These are phyloP conservation scores for Myodes glareolus DNA, from an alignment of 2,113 vertebrate species.

Conservation along the genomic window DNA sequence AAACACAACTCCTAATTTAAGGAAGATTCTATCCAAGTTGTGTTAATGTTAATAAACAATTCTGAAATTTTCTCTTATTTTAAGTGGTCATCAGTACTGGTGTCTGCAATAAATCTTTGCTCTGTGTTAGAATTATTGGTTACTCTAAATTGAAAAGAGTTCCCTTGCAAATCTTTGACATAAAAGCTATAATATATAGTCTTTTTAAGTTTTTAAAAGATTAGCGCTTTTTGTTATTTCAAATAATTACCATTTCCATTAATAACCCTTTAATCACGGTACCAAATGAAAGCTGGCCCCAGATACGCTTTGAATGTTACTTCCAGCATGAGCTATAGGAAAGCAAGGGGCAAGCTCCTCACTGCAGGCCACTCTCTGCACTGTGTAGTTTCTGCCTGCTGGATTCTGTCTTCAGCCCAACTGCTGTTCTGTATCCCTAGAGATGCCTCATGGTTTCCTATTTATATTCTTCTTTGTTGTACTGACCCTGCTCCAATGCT, in stretches of 20 bases:
- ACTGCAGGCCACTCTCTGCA: too few species aligned
- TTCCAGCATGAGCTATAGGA: slow-evolving; percentile 16
- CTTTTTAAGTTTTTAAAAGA: neutral
- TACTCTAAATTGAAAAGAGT: slow-evolving; percentile 50
- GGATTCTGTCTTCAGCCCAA: neutral
- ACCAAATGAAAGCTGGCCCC: neutral
- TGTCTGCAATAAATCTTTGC: slow-evolving; percentile 9
- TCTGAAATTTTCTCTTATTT: slow-evolving; percentile 34
- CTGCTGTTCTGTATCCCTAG: neutral
- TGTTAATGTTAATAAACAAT: slow-evolving; percentile 21
- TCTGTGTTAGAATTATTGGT: neutral
- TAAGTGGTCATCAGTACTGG: slow-evolving; percentile 13
- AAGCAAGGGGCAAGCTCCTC: neutral
- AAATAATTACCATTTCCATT: neutral
- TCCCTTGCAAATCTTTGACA: slow-evolving; percentile 34
- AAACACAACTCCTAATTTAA: slow-evolving; percentile 40
- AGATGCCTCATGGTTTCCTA: slow-evolving; percentile 22
- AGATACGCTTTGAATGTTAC: slow-evolving; percentile 27
- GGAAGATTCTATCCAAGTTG: neutral
- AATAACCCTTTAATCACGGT: neutral
- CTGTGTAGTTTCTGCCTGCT: slow-evolving; percentile 34
- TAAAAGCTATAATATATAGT: slow-evolving; percentile 17
- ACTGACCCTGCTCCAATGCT: slow-evolving; percentile 27
- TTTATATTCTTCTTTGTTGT: slow-evolving; percentile 3
- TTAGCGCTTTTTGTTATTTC: slow-evolving; percentile 5